Percentiles rank a stretch among this genome's conserved stretches.
phyloP scores from a whole-genome alignment of 2,797 vertebrate species.

The Enteromius anoplus region DNA sequence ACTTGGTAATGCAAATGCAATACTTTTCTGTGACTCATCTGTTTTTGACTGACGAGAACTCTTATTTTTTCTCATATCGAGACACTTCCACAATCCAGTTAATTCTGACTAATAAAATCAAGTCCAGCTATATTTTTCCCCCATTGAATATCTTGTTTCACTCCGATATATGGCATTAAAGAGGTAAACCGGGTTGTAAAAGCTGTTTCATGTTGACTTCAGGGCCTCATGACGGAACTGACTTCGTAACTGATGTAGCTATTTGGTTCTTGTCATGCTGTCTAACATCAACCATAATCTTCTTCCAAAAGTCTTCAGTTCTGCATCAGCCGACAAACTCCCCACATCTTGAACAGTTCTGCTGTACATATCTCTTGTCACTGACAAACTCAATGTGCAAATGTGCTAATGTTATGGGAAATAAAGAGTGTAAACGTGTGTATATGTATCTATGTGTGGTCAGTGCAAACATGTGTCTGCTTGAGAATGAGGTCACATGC shows the following conservation, averaged over 20 bases:
- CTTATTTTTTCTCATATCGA: neutral
- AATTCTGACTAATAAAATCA: neutral
- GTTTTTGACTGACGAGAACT: neutral
- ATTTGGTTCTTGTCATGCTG: constrained; percentile 12
- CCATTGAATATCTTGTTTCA: constrained; percentile 4
- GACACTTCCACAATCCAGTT: neutral
- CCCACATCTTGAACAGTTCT: constrained; percentile 14
- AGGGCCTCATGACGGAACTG: neutral
- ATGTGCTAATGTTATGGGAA: constrained; percentile 12
- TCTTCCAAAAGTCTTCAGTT: constrained; percentile 12
- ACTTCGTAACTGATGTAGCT: constrained; percentile 8
- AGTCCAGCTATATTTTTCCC: neutral
- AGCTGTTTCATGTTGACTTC: constrained; percentile 14
- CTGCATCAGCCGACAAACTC: constrained; percentile 6
- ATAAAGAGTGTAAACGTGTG: constrained; percentile 24
- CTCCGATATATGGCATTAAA: neutral
- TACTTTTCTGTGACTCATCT: neutral
- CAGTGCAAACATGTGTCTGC: constrained; percentile 20
- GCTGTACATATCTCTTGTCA: neutral
- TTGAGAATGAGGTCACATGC: constrained; percentile 42
- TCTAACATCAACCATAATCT: constrained; percentile 13
- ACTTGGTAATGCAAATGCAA: neutral
- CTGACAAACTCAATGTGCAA: constrained; percentile 1
- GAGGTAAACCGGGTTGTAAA: neutral
- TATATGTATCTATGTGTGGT: constrained; percentile 42